Conservation (phyloP, 2,113 vertebrate genomes). For the Chamaetylas fuelleborni region DNA sequence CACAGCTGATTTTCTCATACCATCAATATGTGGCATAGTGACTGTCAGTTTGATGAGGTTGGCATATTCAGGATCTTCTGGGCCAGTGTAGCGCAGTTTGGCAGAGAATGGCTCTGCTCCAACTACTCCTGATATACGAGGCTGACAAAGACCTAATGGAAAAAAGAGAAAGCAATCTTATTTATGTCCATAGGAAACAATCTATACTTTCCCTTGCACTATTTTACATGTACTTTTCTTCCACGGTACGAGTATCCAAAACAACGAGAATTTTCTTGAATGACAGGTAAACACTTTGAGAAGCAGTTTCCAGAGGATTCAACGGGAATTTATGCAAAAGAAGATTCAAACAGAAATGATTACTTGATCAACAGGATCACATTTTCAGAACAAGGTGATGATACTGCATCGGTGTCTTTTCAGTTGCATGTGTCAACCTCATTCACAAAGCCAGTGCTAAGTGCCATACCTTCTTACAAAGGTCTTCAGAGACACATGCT, state of each 20-base stretch:
- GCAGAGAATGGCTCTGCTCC: slow-evolving; percentile 95
- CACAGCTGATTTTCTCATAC: slow-evolving; percentile 67
- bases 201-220: background rate
- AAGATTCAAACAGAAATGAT: background rate
- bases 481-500: background rate
- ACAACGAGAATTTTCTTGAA: background rate
- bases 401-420: background rate
- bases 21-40: slow-evolving; percentile 93
- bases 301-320: background rate
- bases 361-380: background rate
- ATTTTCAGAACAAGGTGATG: background rate
- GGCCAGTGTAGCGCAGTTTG: slow-evolving; percentile 88
- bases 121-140: slow-evolving; percentile 83
- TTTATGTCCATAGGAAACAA: background rate
- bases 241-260: background rate
- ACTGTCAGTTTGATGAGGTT: slow-evolving; percentile 93
- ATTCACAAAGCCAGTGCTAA: background rate
- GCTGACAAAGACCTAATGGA: slow-evolving; percentile 88
- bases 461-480: background rate
- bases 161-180: background rate
- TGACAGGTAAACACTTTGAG: background rate
- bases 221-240: background rate
- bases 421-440: background rate
- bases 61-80: slow-evolving; percentile 82
- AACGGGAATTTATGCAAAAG: background rate